Evolutionary conservation across 2,797 vertebrate genomes (phyloP).

Genomic region (Pseudochromis fuscus): DNA sequence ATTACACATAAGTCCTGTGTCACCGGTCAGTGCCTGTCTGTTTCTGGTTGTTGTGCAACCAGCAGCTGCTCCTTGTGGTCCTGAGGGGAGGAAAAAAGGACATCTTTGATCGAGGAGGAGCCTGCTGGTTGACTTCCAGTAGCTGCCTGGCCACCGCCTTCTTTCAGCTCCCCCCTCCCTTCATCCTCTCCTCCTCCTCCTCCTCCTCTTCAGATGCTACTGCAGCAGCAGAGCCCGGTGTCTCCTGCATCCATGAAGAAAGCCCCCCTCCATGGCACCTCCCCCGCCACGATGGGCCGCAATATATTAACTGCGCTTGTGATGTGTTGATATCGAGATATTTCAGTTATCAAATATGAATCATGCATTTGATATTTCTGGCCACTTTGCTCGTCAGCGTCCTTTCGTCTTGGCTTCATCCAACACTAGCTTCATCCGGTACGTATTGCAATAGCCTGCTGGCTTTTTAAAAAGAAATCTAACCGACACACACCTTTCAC

Average conservation of each 20-base stretch:
- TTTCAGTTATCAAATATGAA: conserved; percentile 87
- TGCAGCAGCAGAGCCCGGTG: conserved; percentile 71
- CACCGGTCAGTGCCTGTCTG: conserved; percentile 9
- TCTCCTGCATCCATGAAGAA: conserved; percentile 79
- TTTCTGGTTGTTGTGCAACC: background rate
- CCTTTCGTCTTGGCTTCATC: conserved; percentile 82
- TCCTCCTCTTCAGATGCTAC: conserved; percentile 63
- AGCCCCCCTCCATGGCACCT: conserved; percentile 65
- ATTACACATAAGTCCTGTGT: no score
- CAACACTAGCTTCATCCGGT: conserved; percentile 86
- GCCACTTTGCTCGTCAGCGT: conserved; percentile 86
- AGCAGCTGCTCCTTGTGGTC: conserved; percentile 26
- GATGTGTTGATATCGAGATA: conserved; percentile 82
- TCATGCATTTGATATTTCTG: conserved; percentile 88
- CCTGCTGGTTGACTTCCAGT: conserved; percentile 70
- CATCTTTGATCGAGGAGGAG: conserved; percentile 77
- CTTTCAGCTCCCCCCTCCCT: conserved; percentile 45
- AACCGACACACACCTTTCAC: conserved; percentile 16
- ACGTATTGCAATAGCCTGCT: conserved; percentile 80
- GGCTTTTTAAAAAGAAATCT: no score
- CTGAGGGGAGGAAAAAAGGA: conserved; percentile 51
- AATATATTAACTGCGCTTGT: conserved; percentile 74
- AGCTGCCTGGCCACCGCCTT: conserved; percentile 83
- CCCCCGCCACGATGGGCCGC: conserved; percentile 79
- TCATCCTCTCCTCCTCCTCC: conserved; percentile 13